Evolutionary conservation across 2,113 vertebrate species (phyloP), one percentile per base, ranked within the genome.

Genomic region (Aegithalos caudatus): DNA sequence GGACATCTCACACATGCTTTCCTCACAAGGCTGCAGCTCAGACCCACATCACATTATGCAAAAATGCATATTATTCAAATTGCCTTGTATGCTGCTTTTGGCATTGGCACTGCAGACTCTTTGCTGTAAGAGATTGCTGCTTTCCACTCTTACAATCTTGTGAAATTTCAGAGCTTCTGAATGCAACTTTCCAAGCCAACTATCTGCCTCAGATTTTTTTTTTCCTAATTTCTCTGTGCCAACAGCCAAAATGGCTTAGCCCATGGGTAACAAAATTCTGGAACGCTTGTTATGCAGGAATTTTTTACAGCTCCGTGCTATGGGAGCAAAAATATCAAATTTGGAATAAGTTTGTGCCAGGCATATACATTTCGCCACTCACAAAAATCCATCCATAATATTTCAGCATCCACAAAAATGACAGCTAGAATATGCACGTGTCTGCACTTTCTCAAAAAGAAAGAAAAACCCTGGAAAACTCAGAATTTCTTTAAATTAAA

Each of bases 211-310:
- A 5, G 35, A 91, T 81, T 60, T 76, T 65, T 67, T 67, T 8
- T 2, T 40, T 40, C 62, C 71, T 53, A 50, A 73, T 73, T 91
- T 74, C 29, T 85, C 54, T 69, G 58, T 2, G 8, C 62, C 69
- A 95, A 82, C 45, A 90, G 78, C 50, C 90, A 92, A 85, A 97
- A 86, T 16, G 57, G 53, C 58, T 85, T 76, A 61, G 48, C 38
- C 91, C 29, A 56, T 17, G 56, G 51, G 10, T 89, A 95, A 74
- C 57, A 74, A 54, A 88, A 86, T 62, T 81, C 86, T 81, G 42
- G 51, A 92, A 94, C 90, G 44, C 76, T 74, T 71, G 42, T 88
- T 90, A 80, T 33, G 25, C 58, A 77, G n/a, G 38, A 9, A 16
- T 33, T 73, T 86, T 93, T 82, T 53, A 70, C 33, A 61, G 48